A percentile compares a stretch with the other conserved stretches of the same genome.
These are phyloP conservation scores for Hermaeophaga mercurialis DNA, from an alignment of 2,888 invertebrate species.

Conservation along the genomic window DNA sequence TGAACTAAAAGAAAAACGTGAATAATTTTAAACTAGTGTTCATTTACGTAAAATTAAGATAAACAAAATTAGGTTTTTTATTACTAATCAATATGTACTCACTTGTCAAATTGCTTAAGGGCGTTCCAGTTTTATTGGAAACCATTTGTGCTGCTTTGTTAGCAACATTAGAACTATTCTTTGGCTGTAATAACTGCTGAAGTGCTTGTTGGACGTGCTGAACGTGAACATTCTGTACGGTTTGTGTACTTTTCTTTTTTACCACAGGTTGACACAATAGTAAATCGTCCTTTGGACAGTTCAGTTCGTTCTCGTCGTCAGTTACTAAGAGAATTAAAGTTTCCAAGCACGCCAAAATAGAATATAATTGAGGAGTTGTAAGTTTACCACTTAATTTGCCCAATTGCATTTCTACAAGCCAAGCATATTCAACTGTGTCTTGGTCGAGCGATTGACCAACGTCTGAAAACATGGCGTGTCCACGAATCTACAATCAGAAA, in stretches of 20 bases:
- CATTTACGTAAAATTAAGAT: not conserved
- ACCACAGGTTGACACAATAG: constrained; percentile 65
- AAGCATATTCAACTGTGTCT: constrained; percentile 96
- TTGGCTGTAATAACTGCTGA: constrained; percentile 47
- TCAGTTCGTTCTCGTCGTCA: constrained; percentile 88
- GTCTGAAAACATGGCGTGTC: constrained; percentile 96
- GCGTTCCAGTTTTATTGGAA: constrained; percentile 19
- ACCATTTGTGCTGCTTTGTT: constrained; percentile 36
- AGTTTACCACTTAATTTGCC: constrained; percentile 93
- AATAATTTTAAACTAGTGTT: too few relatives aligned
- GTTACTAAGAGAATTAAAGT: constrained; percentile 83
- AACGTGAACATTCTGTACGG: constrained; percentile 48
- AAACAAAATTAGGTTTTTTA: constrained; percentile 14
- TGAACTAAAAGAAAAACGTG: constrained; percentile 11
- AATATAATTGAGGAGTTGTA: constrained; percentile 86
- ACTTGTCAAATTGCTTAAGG: constrained; percentile 15
- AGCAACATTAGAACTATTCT: constrained; percentile 41
- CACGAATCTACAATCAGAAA: constrained; percentile 69
- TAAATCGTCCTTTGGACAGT: constrained; percentile 79
- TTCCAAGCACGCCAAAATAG: constrained; percentile 86
- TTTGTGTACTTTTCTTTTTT: constrained; percentile 45
- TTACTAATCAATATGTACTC: not conserved
- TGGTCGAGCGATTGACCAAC: constrained; percentile 87
- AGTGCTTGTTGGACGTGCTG: constrained; percentile 50
- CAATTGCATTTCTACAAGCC: constrained; percentile 93